Conservation (phyloP, 2,797 vertebrate species). For the Choloepus didactylus region DNA sequence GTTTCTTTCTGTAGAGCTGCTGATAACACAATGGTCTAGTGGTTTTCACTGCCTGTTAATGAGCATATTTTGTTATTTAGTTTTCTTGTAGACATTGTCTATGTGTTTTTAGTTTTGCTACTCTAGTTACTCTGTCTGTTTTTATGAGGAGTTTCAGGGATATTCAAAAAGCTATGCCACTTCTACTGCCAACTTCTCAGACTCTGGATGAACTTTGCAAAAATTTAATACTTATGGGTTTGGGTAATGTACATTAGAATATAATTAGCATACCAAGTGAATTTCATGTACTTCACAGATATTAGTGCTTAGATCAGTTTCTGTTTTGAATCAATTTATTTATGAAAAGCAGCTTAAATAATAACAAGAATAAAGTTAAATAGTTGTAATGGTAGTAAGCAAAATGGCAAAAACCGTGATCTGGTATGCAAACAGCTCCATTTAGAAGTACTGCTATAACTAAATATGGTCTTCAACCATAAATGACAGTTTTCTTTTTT, state of each 20-base stretch:
- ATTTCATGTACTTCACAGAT: not conserved
- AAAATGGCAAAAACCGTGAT: not conserved
- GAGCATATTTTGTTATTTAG: not conserved
- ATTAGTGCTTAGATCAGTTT: not conserved
- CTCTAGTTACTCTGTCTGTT: not conserved
- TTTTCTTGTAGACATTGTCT: not conserved
- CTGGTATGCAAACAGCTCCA: not conserved
- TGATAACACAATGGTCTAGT: not conserved
- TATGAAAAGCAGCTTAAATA: not conserved
- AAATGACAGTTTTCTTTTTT: not conserved
- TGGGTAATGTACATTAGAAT: not conserved
- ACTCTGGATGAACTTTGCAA: conserved; percentile 30
- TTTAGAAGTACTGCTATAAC: not conserved
- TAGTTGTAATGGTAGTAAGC: not conserved
- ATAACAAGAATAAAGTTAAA: conserved; percentile 54
- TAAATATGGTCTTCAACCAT: not conserved
- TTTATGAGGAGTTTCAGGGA: not conserved
- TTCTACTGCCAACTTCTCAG: not conserved
- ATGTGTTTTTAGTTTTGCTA: not conserved
- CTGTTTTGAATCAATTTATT: conserved; percentile 26
- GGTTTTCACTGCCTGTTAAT: not conserved
- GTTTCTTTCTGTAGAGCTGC: not conserved
- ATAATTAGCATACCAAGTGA: not conserved
- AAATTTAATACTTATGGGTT: not conserved
- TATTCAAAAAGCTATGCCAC: not conserved